Conservation (phyloP, 2,888 invertebrate genomes). For the Agrochola lychnidis region DNA sequence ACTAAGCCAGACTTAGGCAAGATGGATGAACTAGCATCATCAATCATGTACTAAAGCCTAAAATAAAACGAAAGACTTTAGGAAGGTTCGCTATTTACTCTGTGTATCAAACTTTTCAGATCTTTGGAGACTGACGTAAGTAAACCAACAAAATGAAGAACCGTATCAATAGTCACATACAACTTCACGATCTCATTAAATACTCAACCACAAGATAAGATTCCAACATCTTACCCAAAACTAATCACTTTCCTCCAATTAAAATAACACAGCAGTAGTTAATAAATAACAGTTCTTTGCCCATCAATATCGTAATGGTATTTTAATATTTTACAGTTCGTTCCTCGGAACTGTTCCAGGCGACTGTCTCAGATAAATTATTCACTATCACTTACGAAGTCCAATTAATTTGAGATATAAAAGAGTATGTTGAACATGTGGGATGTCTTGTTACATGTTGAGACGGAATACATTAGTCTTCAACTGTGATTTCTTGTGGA, state of each 20-base stretch:
- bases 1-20: constrained; percentile 18
- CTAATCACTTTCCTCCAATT: constrained; percentile 36
- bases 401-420: constrained; percentile 57
- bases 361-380: constrained; percentile 59
- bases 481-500: constrained; percentile 28
- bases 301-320: constrained; percentile 58
- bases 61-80: constrained; percentile 24
- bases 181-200: background rate
- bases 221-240: constrained; percentile 9
- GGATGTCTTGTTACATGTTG: constrained; percentile 33
- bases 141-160: background rate
- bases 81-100: constrained; percentile 16
- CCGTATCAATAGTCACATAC: background rate
- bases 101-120: background rate
- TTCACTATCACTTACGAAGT: constrained; percentile 51
- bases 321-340: constrained; percentile 63
- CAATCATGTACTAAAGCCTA: constrained; percentile 37
- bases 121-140: background rate
- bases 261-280: constrained; percentile 24
- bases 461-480: constrained; percentile 38
- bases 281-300: constrained; percentile 41
- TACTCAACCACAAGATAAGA: background rate
- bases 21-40: constrained; percentile 47
- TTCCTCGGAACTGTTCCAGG: constrained; percentile 32
- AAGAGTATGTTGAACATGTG: constrained; percentile 60